Evolutionary conservation across 2,113 vertebrate genomes (phyloP).

Genomic region (Synchiropus splendidus): DNA sequence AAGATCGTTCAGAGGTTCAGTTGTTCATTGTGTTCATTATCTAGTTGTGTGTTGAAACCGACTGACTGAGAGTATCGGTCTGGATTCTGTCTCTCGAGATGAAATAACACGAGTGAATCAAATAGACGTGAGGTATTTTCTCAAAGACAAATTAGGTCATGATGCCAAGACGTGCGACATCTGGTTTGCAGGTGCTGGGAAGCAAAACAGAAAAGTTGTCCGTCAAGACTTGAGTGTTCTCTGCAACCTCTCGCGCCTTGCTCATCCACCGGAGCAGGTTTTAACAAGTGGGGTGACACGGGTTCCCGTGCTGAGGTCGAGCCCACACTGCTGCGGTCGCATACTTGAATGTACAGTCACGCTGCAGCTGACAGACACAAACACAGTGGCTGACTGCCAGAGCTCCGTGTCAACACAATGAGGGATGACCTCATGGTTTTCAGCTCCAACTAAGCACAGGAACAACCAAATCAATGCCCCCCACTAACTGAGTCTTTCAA

Average conservation of each 20-base stretch:
- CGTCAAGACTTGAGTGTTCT: constrained; percentile 29
- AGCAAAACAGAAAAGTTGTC: constrained; percentile 39
- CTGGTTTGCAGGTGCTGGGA: constrained; percentile 42
- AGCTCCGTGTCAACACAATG: constrained; percentile 39
- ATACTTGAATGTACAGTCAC: constrained; percentile 7
- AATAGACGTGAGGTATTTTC: constrained; percentile 2
- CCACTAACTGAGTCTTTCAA: constrained; percentile 3
- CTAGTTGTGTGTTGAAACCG: too few species aligned
- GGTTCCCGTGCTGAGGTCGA: constrained; percentile 25
- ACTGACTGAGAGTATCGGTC: too few species aligned
- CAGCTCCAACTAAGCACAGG: constrained; percentile 22
- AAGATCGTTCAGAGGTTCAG: too few species aligned
- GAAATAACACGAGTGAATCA: not conserved
- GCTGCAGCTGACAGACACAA: constrained; percentile 13
- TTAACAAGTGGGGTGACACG: not conserved
- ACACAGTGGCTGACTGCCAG: constrained; percentile 31
- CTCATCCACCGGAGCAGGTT: constrained; percentile 24
- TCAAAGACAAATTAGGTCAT: constrained; percentile 20
- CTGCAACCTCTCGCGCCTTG: constrained; percentile 21
- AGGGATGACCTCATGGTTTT: constrained; percentile 55
- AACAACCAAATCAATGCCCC: constrained; percentile 47
- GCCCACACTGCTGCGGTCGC: constrained; percentile 18
- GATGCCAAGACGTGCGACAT: constrained; percentile 22
- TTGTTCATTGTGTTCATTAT: too few species aligned
- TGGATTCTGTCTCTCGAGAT: too few species aligned